Percentiles rank a stretch among this genome's conserved stretches.
Evolutionary conservation across 2,888 invertebrate genomes (phyloP).

Genomic region (Philopedon plagiatum): DNA sequence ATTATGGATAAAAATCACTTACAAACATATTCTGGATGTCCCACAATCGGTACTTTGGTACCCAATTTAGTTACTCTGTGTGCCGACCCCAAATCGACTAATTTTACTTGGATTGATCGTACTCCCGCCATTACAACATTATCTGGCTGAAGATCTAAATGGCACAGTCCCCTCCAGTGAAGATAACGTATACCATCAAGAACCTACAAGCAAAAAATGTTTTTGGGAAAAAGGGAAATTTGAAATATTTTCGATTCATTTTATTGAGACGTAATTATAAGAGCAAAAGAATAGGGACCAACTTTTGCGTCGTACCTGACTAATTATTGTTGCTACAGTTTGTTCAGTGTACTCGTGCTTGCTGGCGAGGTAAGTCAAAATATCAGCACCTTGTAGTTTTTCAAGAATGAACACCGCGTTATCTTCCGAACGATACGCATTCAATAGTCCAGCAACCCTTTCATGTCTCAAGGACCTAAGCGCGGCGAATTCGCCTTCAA

Average conservation of each 20-base stretch:
- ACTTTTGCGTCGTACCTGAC: constrained; percentile 80
- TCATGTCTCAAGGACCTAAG: constrained; percentile 89
- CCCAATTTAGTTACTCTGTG: constrained; percentile 87
- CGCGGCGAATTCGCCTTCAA: constrained; percentile 87
- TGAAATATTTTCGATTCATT: too few relatives aligned
- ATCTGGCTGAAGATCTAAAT: constrained; percentile 93
- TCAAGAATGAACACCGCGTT: constrained; percentile 83
- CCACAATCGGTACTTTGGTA: constrained; percentile 78
- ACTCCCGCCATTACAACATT: constrained; percentile 94
- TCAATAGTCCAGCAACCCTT: constrained; percentile 83
- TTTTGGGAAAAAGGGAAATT: constrained; percentile 12
- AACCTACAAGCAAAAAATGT: constrained; percentile 67
- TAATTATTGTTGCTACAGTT: constrained; percentile 88
- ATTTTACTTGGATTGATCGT: constrained; percentile 87
- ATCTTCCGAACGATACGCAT: constrained; percentile 80
- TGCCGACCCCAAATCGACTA: constrained; percentile 93
- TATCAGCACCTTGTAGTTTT: constrained; percentile 91
- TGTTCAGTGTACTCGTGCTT: constrained; percentile 94
- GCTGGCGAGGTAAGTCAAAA: constrained; percentile 89
- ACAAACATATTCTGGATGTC: constrained; percentile 84
- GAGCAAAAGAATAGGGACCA: too few relatives aligned
- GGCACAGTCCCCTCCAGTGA: constrained; percentile 93
- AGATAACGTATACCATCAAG: constrained; percentile 93
- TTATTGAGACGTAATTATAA: too few relatives aligned
- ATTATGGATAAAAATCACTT: too few relatives aligned